Conservation (phyloP, 1,140 invertebrate species). For the Pomphorhynchus laevis region DNA sequence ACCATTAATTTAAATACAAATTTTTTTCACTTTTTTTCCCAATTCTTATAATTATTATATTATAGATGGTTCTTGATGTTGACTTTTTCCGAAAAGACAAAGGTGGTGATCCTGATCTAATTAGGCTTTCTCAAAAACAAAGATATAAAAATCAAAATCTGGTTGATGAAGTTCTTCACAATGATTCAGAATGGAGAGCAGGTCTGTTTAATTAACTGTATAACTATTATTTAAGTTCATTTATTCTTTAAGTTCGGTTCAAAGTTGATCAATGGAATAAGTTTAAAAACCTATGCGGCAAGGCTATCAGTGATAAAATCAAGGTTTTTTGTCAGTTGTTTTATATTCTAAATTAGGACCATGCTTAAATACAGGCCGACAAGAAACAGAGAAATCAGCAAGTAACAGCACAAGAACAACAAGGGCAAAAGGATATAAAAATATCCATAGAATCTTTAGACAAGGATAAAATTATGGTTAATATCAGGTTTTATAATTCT, state of each 20-base stretch:
- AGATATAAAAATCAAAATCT: conserved; percentile 60
- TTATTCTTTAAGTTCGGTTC: conserved; percentile 29
- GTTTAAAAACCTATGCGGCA: conserved; percentile 70
- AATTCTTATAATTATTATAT: no score
- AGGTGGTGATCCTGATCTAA: conserved; percentile 51
- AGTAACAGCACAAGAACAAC: conserved; percentile 2
- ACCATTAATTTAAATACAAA: neutral
- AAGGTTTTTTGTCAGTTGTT: no score
- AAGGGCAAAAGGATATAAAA: no score
- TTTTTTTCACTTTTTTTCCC: neutral
- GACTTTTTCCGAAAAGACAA: conserved; percentile 78
- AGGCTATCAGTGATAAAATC: conserved; percentile 84
- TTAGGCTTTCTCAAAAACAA: conserved; percentile 56
- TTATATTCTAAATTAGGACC: neutral
- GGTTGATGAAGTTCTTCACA: conserved; percentile 55
- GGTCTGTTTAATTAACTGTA: conserved; percentile 16
- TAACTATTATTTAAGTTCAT: neutral
- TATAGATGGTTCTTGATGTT: conserved; percentile 68
- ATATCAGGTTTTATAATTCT: no score
- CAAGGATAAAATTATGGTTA: no score
- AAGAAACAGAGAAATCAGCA: neutral
- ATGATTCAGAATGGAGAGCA: conserved; percentile 57
- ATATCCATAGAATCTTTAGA: no score
- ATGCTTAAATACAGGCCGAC: conserved; percentile 21
- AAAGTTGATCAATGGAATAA: conserved; percentile 65